phyloP scores from a whole-genome alignment of 2,797 vertebrate species.

The Phylloscopus collybita region DNA sequence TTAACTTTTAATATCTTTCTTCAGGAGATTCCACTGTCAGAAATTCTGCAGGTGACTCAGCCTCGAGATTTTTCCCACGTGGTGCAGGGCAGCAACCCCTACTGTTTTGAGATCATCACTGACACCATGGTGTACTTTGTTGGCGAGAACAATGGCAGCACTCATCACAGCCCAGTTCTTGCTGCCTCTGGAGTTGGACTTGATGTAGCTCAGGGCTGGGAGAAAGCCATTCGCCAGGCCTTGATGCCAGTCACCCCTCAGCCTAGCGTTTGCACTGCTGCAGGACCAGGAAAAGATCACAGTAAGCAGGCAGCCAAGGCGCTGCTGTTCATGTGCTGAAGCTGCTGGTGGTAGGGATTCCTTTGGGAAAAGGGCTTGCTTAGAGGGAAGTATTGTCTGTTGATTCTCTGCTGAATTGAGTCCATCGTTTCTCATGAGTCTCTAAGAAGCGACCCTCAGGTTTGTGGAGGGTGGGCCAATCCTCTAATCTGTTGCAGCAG shows the following conservation, averaged over 20 bases:
- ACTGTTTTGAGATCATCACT: slow-evolving; percentile 99
- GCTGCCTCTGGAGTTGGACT: slow-evolving; percentile 91
- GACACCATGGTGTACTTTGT: slow-evolving; percentile 97
- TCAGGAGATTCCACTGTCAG: slow-evolving; percentile 97
- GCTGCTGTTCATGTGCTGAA: not conserved
- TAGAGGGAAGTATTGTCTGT: not conserved
- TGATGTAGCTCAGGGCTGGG: slow-evolving; percentile 96
- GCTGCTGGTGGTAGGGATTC: not conserved
- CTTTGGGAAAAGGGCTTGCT: not conserved
- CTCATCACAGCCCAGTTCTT: slow-evolving; percentile 89
- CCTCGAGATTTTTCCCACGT: slow-evolving; percentile 88
- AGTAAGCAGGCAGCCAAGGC: slow-evolving; percentile 83
- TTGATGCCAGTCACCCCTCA: slow-evolving; percentile 98
- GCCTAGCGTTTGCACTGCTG: slow-evolving; percentile 87
- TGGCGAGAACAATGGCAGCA: slow-evolving; percentile 91
- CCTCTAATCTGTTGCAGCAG: not conserved
- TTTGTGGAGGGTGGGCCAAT: not conserved
- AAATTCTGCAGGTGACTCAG: slow-evolving; percentile 94
- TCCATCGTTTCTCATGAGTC: not conserved
- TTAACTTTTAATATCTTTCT: slow-evolving; percentile 65
- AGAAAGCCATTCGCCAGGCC: slow-evolving; percentile 96
- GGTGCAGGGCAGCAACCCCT: slow-evolving; percentile 92
- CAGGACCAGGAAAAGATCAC: slow-evolving; percentile 93
- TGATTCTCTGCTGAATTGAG: not conserved
- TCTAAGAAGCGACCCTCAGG: not conserved